Evolutionary conservation across 2,888 invertebrate species (phyloP).

Genomic region (Aleiodes testaceus): DNA sequence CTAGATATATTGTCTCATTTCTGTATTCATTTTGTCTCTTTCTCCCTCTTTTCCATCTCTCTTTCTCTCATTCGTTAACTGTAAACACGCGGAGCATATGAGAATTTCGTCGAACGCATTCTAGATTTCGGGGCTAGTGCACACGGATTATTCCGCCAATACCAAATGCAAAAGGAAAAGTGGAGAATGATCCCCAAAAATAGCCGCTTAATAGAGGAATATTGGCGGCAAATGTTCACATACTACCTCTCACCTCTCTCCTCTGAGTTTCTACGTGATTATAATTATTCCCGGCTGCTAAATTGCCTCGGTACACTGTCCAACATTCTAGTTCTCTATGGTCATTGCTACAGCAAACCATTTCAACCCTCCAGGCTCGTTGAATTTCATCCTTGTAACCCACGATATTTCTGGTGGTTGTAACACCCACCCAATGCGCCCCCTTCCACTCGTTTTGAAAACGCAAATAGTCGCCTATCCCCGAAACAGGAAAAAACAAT

Average conservation of each 20-base stretch:
- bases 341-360: conserved; percentile 1
- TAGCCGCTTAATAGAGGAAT: conserved; percentile 62
- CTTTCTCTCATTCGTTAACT: not conserved
- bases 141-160: conserved; percentile 5
- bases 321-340: conserved; percentile 24
- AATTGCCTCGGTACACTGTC: conserved; percentile 56
- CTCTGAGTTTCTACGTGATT: conserved; percentile 53
- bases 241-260: conserved; percentile 10
- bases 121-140: too few species aligned
- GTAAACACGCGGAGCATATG: not conserved
- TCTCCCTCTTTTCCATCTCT: not conserved
- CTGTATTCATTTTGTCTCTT: not conserved
- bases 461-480: not conserved
- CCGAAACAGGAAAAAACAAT: not conserved
- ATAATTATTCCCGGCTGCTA: conserved; percentile 62
- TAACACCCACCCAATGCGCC: not conserved
- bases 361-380: conserved; percentile 30
- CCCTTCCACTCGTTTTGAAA: conserved; percentile 23
- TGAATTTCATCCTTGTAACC: conserved; percentile 25
- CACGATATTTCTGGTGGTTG: conserved; percentile 19
- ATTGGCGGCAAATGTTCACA: conserved; percentile 61
- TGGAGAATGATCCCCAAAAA: conserved; percentile 61
- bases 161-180: conserved; percentile 46
- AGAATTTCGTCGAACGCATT: not conserved
- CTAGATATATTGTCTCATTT: conserved; percentile 13